Evolutionary conservation across 2,113 vertebrate genomes (phyloP), one percentile per base, ranked within the genome.

Genomic region (Desmodus rotundus): DNA sequence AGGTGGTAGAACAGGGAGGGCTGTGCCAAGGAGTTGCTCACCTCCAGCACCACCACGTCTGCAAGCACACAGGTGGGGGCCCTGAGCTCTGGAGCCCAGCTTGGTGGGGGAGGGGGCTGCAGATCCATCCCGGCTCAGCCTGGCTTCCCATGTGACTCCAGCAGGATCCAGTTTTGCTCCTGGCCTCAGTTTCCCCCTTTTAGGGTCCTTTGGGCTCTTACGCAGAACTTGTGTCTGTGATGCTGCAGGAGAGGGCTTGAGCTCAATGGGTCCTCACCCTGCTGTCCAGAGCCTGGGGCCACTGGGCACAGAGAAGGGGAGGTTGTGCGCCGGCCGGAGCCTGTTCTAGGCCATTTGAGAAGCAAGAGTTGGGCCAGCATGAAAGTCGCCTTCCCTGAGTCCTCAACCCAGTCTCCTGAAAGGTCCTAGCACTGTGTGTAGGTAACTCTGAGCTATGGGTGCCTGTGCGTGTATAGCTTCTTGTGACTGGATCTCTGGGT

Each of bases 1-100:
- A 99, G 98, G 98, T 99, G 99, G 93, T 99, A 99, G 97, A 99
- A 99, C 45, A 99, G 98, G 2, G 99, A 99, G 4, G 99, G 99
- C 72, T 99, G 99, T n/a, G 98, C 99, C 85, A 99, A 96, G 5
- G 98, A 98, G 97, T 98, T 98, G 2, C 98, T 99, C 98, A 99
- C 99, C 98, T 99, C 99, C 92, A 99, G 98, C 97, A 99, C 98
- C 0, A 99, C 99, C 47, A 99, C 99, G 31, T 99, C 99, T 99
- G 98, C 0, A 89, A 68, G 87, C 47, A 95, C 68, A 77, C n/a
- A 4, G 4, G 47, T 1, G 13, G 4, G 1, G 33, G 63, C 65
- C 19, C 82, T 96, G 84, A 94, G 88, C 20, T 43, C 36, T 0
- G 3, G 28, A 3, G 26, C 54, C 61, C 56, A 3, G n/a, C 36